Conservation (phyloP, 2,113 vertebrate species). For the Nesogale talazaci region DNA sequence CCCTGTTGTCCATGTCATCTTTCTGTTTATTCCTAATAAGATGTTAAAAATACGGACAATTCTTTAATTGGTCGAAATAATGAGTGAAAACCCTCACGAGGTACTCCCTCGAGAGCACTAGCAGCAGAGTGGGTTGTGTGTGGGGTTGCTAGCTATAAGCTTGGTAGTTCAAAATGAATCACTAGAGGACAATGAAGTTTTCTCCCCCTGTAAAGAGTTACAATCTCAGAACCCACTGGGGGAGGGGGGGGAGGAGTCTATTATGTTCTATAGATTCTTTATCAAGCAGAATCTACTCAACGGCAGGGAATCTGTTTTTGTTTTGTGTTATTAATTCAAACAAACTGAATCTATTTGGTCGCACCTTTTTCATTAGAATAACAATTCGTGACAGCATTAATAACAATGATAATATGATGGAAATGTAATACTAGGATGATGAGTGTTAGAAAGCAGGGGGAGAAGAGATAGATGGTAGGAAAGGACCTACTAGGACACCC, state of each 20-base stretch:
- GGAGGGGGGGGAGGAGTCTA: too few relatives aligned
- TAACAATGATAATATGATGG: neutral
- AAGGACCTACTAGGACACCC: neutral
- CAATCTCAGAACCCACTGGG: too few relatives aligned
- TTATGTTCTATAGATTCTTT: too few relatives aligned
- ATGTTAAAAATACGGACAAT: neutral
- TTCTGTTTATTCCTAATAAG: neutral
- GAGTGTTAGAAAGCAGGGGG: neutral
- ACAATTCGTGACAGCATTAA: neutral
- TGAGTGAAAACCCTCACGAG: neutral
- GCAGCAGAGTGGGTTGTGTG: too few relatives aligned
- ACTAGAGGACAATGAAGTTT: too few relatives aligned
- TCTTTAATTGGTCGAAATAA: conserved; percentile 7
- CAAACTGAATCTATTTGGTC: neutral
- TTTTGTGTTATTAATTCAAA: too few relatives aligned
- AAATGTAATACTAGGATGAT: neutral
- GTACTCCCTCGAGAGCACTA: neutral
- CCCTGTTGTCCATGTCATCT: too few relatives aligned
- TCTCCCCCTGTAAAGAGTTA: too few relatives aligned
- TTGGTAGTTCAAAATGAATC: too few relatives aligned
- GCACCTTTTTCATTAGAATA: neutral
- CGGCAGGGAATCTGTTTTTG: too few relatives aligned
- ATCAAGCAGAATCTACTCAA: too few relatives aligned
- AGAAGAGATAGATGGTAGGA: neutral
- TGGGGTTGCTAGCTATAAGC: too few relatives aligned